These are phyloP conservation scores for Poecilia gillii DNA, from an alignment of 2,797 vertebrate species.

Conservation along the genomic window DNA sequence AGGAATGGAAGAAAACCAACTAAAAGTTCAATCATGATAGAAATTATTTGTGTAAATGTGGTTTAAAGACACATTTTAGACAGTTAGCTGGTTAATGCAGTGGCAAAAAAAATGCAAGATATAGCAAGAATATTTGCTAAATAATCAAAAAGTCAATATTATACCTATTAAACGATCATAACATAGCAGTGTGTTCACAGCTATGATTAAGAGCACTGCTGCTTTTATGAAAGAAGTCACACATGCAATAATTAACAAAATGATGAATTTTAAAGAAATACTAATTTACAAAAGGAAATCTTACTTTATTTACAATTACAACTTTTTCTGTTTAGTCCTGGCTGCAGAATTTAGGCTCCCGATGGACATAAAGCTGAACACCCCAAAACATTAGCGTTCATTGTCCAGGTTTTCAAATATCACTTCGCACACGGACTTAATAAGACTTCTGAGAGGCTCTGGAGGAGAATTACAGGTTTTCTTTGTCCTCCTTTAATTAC, in stretches of 20 bases:
- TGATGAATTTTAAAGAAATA: background rate
- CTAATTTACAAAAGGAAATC: no score
- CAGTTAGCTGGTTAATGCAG: background rate
- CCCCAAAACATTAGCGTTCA: background rate
- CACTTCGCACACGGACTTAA: constrained; percentile 16
- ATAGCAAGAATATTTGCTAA: background rate
- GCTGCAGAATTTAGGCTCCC: background rate
- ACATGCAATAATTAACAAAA: background rate
- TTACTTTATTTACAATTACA: background rate
- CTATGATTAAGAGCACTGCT: background rate
- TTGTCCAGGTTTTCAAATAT: background rate
- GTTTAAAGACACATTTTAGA: background rate
- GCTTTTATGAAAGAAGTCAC: background rate
- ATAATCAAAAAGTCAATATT: background rate
- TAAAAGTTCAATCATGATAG: background rate
- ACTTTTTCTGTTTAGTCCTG: background rate
- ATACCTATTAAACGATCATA: background rate
- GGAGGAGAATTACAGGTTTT: constrained; percentile 32
- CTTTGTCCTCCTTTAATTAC: constrained; percentile 47
- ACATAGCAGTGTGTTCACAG: background rate
- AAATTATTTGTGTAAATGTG: background rate
- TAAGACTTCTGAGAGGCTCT: constrained; percentile 3
- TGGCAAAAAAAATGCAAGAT: background rate
- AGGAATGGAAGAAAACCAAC: constrained; percentile 21
- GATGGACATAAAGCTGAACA: background rate